Evolutionary conservation across 2,113 vertebrate species (phyloP), one percentile per base, ranked within the genome.

Genomic region (Sisor rabdophorus): DNA sequence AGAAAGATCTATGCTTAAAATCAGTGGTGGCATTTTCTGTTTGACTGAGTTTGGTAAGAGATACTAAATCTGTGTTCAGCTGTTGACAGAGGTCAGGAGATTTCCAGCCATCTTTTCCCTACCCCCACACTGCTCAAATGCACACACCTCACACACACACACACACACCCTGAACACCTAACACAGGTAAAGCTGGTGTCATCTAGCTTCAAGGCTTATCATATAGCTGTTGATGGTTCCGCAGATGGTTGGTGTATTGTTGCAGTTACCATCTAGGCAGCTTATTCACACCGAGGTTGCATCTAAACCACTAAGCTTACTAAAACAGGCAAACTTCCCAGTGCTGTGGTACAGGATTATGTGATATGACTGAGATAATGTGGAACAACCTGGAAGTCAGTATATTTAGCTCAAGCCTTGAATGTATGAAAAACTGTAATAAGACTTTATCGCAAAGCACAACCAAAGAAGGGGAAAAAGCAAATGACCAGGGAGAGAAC

Each of bases 171-270:
- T 60, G 47, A 16, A 32, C 54, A 76, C 65, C 67, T 40, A 30
- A 71, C 68, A 71, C 68, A 71, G 56, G 56, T 71, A 52, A 58
- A 53, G 28, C 30, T 40, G 76, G 68, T 78, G 50, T 78, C 69
- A 78, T 47, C 48, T 78, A 63, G 48, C 76, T 63, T 47, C 4
- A 19, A 30, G 56, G 56, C 48, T 78, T 71, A 71, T 78, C 58
- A 61, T 71, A 71, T 78, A 47, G 68, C 76, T 63, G 16, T 26
- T 71, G 67, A 71, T 63, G 76, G 30, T 72, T 78, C 58, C 48
- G 54, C 32, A 55, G 58, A 54, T 47, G 56, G 58, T 69, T 17
- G 61, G 76, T 71, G 69, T 71, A 61, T 16, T 52, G 76, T 53
- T 71, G 55, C 67, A 22, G 8, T 19, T 17, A 26, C 59, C 56